phyloP scores from a whole-genome alignment of 2,888 invertebrate species.

The Morinoia aosen region DNA sequence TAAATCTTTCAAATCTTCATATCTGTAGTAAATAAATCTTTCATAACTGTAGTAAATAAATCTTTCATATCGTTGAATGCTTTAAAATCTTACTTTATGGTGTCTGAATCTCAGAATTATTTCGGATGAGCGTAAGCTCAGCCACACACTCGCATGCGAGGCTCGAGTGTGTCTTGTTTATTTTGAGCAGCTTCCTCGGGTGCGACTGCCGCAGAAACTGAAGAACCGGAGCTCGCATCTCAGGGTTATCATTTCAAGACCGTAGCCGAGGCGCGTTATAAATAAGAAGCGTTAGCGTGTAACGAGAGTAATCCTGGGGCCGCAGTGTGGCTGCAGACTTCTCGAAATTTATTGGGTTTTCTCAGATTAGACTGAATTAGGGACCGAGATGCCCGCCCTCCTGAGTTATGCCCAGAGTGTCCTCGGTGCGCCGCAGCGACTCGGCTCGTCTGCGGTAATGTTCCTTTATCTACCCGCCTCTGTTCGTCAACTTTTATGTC shows the following conservation, averaged over 20 bases:
- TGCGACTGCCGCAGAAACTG: background rate
- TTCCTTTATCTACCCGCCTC: background rate
- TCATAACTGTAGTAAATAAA: background rate
- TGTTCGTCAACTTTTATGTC: background rate
- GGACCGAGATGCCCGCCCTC: background rate
- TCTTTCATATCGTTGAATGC: background rate
- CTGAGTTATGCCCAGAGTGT: background rate
- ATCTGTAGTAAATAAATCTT: too few species aligned
- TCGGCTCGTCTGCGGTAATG: background rate
- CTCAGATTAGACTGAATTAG: constrained; percentile 20
- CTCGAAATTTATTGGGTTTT: background rate
- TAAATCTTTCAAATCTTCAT: too few species aligned
- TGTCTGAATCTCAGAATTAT: background rate
- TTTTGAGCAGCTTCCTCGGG: background rate
- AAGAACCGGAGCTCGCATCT: background rate
- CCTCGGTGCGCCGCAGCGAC: too few species aligned
- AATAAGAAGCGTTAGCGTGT: constrained; percentile 20
- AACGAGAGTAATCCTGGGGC: background rate
- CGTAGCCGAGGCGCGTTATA: background rate
- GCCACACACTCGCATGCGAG: background rate
- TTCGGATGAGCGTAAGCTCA: background rate
- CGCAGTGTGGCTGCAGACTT: background rate
- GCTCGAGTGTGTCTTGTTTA: background rate
- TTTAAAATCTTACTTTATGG: background rate
- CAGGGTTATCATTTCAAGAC: background rate